Percentiles rank a stretch among this genome's conserved stretches.
Evolutionary conservation across 2,113 vertebrate genomes (phyloP).

Genomic region (Emydura subglobosa): DNA sequence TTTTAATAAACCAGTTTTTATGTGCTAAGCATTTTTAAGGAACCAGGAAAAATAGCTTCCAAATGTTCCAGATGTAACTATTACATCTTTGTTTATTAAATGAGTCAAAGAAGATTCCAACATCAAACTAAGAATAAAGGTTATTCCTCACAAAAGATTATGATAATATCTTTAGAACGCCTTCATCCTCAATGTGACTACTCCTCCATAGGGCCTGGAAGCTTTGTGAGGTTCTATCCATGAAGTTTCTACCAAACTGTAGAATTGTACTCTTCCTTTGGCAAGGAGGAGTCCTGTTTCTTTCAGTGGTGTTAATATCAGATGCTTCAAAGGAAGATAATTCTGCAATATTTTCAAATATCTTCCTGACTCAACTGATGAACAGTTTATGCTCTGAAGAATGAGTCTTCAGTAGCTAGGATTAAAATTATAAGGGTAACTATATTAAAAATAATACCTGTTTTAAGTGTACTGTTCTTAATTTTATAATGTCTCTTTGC

Average conservation of each 20-base stretch:
- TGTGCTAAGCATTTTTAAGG: background rate
- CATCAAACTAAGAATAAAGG: background rate
- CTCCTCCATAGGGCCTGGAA: background rate
- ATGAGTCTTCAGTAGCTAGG: background rate
- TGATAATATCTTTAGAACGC: background rate
- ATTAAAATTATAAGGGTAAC: background rate
- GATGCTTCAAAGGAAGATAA: background rate
- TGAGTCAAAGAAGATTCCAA: background rate
- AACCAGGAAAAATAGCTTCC: background rate
- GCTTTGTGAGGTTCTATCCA: rapidly evolving
- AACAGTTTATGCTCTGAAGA: background rate
- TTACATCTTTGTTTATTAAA: background rate
- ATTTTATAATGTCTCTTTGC: background rate
- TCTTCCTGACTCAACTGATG: background rate
- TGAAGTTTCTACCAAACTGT: background rate
- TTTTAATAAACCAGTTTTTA: background rate
- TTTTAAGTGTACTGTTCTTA: background rate
- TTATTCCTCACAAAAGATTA: background rate
- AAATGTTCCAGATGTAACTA: background rate
- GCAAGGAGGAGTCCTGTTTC: background rate
- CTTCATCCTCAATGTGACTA: background rate
- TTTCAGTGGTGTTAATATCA: background rate
- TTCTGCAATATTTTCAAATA: background rate
- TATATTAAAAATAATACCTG: background rate
- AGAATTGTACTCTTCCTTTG: background rate